These are phyloP conservation scores for Folsomia manolachei DNA, from an alignment of 2,888 invertebrate genomes.

Conservation along the genomic window DNA sequence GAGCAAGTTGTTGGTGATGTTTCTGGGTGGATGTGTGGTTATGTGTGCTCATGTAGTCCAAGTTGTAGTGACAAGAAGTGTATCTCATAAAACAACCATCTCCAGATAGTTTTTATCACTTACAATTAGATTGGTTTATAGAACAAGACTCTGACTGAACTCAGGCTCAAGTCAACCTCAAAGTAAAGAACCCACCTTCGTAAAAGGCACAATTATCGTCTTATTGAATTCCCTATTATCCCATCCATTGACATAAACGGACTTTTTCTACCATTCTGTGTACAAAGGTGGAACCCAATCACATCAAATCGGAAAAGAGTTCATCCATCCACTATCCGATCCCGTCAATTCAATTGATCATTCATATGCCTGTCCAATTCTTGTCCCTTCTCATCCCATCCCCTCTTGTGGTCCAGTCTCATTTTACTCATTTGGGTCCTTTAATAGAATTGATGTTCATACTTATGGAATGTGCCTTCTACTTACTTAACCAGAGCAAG, in stretches of 20 bases:
- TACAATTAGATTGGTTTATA: constrained; percentile 8
- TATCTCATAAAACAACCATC: constrained; percentile 15
- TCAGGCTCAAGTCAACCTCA: background rate
- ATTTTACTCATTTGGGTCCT: constrained; percentile 11
- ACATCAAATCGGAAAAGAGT: background rate
- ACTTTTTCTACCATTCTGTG: background rate
- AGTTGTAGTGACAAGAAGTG: background rate
- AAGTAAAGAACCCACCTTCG: background rate
- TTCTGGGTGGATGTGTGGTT: background rate
- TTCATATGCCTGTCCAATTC: background rate
- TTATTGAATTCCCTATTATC: background rate
- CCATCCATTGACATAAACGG: background rate
- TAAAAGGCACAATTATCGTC: background rate
- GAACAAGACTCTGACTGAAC: constrained; percentile 2
- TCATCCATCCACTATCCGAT: background rate
- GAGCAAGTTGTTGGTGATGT: background rate
- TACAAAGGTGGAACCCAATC: too few species aligned
- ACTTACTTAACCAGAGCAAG: background rate
- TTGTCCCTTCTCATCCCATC: too few species aligned
- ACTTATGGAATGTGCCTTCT: constrained; percentile 10
- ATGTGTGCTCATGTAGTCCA: background rate
- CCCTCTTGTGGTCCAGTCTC: background rate
- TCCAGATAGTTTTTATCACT: constrained; percentile 17
- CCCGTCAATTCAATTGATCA: background rate
- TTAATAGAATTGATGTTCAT: constrained; percentile 17